A percentile compares a stretch with the other conserved stretches of the same genome.
Evolutionary conservation across 2,113 vertebrate species (phyloP).

Genomic region (Misgurnus anguillicaudatus): DNA sequence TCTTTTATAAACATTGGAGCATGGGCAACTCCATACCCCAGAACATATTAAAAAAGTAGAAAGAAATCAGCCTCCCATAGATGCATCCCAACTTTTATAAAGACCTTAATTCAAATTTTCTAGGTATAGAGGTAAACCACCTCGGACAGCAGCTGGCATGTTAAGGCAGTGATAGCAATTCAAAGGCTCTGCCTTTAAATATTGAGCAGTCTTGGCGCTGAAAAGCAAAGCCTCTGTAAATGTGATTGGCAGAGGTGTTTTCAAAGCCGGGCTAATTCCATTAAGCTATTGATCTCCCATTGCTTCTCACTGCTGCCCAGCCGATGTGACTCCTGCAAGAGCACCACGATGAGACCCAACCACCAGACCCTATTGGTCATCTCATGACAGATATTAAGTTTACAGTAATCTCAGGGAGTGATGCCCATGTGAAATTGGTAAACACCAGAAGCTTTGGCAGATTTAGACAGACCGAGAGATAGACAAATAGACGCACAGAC

Average conservation of each 20-base stretch:
- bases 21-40: conserved; percentile 8
- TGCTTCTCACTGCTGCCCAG: conserved; percentile 54
- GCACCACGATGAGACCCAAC: conserved; percentile 48
- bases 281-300: conserved; percentile 77
- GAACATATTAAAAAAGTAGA: conserved; percentile 38
- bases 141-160: conserved; percentile 55
- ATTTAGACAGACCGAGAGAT: conserved; percentile 25
- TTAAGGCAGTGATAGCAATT: conserved; percentile 61
- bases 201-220: conserved; percentile 63
- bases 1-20: conserved; percentile 23
- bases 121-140: conserved; percentile 52
- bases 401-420: conserved; percentile 54
- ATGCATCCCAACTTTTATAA: conserved; percentile 46
- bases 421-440: conserved; percentile 47
- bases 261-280: conserved; percentile 80
- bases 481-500: no score
- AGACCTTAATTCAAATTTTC: conserved; percentile 50
- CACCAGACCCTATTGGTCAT: conserved; percentile 21
- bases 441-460: conserved; percentile 55
- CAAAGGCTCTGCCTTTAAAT: conserved; percentile 66
- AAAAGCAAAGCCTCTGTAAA: conserved; percentile 70
- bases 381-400: conserved; percentile 58
- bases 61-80: conserved; percentile 16
- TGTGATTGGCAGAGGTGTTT: conserved; percentile 78
- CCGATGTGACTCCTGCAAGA: conserved; percentile 62